Percentiles rank a stretch among this genome's conserved stretches.
Evolutionary conservation across 2,797 vertebrate genomes (phyloP).

Genomic region (Chaetodon trifasciatus): DNA sequence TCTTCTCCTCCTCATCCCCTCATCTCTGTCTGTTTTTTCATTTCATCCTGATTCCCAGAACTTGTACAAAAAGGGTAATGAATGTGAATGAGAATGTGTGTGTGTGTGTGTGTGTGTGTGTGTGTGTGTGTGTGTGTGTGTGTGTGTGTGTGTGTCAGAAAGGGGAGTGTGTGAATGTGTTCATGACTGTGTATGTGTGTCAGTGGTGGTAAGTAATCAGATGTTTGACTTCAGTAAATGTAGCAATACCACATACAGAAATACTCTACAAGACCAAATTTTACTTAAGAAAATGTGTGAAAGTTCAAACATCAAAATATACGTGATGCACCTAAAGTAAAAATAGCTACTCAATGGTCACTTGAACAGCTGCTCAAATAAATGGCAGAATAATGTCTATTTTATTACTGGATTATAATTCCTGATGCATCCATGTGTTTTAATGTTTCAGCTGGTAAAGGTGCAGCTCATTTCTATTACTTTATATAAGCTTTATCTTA

Average conservation of each 20-base stretch:
- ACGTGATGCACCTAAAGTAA: neutral
- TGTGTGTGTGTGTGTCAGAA: conserved; percentile 13
- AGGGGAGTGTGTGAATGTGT: conserved; percentile 16
- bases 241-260: neutral
- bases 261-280: neutral
- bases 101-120: conserved; percentile 14
- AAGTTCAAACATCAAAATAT: neutral
- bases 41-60: conserved; percentile 53
- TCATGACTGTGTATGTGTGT: conserved; percentile 21
- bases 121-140: conserved; percentile 16
- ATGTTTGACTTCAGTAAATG: neutral
- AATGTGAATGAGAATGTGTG: conserved; percentile 59
- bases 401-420: neutral
- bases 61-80: conserved; percentile 59
- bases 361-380: neutral
- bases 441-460: neutral
- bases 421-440: neutral
- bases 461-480: neutral
- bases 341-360: neutral
- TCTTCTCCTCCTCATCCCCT: conserved; percentile 4
- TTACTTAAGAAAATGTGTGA: neutral
- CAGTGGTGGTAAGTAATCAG: neutral
- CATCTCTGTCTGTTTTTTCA: conserved; percentile 19
- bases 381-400: neutral
- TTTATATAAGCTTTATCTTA: neutral